A percentile compares a stretch with the other conserved stretches of the same genome.
These are phyloP conservation scores for Sphaerophoria taeniata DNA, from an alignment of 2,888 invertebrate genomes.

Conservation along the genomic window DNA sequence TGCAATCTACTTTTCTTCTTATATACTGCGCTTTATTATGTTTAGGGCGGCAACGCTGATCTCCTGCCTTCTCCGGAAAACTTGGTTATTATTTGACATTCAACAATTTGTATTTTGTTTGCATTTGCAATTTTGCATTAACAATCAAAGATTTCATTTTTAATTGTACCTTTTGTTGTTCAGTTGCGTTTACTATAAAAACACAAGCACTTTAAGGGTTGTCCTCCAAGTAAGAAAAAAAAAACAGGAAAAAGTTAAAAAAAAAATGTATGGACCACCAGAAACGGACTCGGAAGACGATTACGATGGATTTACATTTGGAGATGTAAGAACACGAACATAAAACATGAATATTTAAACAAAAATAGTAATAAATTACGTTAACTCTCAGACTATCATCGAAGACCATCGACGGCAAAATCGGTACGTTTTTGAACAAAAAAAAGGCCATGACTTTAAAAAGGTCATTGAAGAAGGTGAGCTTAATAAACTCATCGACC, in stretches of 20 bases:
- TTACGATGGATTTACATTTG: slow-evolving; percentile 81
- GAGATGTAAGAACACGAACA: slow-evolving; percentile 73
- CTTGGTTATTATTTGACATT: no score
- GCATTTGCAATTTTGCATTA: no score
- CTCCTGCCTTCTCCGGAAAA: no score
- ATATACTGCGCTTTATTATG: no score
- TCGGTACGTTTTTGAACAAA: slow-evolving; percentile 42
- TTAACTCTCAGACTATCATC: slow-evolving; percentile 23
- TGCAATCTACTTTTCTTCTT: no score
- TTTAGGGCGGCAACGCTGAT: no score
- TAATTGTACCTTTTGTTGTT: no score
- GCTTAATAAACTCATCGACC: slow-evolving; percentile 74
- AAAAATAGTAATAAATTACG: background rate
- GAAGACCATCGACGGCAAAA: slow-evolving; percentile 39
- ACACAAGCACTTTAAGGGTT: no score
- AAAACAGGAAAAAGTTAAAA: background rate
- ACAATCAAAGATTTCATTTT: no score
- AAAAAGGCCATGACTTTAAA: slow-evolving; percentile 76
- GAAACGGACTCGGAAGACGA: slow-evolving; percentile 80
- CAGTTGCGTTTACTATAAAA: no score
- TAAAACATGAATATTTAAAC: background rate
- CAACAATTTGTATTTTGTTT: no score
- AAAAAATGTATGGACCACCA: slow-evolving; percentile 77
- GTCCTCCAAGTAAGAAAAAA: no score
- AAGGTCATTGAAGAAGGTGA: slow-evolving; percentile 77